Evolutionary conservation across 2,888 invertebrate genomes (phyloP).

Genomic region (Rhamphomyia laevipes): DNA sequence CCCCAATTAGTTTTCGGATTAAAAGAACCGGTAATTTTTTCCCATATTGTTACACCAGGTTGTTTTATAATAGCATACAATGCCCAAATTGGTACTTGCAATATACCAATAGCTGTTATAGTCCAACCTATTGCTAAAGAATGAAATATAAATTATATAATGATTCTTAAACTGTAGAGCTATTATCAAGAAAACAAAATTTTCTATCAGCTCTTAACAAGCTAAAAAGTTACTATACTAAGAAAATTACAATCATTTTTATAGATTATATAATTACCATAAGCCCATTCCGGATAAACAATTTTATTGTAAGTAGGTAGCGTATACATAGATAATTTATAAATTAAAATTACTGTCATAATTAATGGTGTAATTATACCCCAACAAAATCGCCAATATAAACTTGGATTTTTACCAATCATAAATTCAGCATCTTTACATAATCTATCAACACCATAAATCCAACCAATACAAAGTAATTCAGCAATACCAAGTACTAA

Average conservation of each 20-base stretch:
- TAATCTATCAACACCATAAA: slow-evolving; percentile 58
- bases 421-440: slow-evolving; percentile 69
- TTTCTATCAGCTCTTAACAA: neutral
- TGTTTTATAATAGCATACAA: slow-evolving; percentile 28
- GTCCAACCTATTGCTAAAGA: slow-evolving; percentile 38
- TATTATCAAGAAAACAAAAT: slow-evolving; percentile 4
- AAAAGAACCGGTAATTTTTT: slow-evolving; percentile 37
- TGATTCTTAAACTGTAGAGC: too few species aligned
- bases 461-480: slow-evolving; percentile 56
- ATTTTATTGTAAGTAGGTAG: slow-evolving; percentile 48
- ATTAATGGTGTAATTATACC: slow-evolving; percentile 57
- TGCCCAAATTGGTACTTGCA: slow-evolving; percentile 40
- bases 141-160: neutral
- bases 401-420: slow-evolving; percentile 52
- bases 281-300: slow-evolving; percentile 48
- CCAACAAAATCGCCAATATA: slow-evolving; percentile 77
- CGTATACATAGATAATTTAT: slow-evolving; percentile 50
- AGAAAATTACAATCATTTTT: neutral
- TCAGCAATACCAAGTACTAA: slow-evolving; percentile 54
- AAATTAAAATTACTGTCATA: slow-evolving; percentile 58
- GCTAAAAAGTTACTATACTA: slow-evolving; percentile 1
- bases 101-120: slow-evolving; percentile 39
- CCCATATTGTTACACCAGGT: slow-evolving; percentile 24
- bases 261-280: slow-evolving; percentile 39
- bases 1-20: slow-evolving; percentile 45